phyloP scores from a whole-genome alignment of 2,888 invertebrate species.

The Perizoma flavofasciatum region DNA sequence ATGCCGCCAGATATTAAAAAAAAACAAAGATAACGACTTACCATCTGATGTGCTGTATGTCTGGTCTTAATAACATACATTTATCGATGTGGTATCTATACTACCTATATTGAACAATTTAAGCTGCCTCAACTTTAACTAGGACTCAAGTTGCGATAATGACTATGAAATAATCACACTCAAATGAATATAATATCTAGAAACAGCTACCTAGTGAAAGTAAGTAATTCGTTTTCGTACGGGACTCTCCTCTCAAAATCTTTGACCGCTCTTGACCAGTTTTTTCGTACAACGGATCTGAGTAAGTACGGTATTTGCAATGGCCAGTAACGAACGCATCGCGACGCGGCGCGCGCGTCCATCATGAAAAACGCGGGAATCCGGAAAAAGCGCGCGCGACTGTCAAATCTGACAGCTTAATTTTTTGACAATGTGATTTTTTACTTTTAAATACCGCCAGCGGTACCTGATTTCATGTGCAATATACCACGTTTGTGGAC shows the following conservation, averaged over 20 bases:
- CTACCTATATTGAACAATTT: no score
- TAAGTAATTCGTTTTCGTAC: slow-evolving; percentile 14
- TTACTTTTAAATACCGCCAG: slow-evolving; percentile 41
- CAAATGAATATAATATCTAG: slow-evolving; percentile 1
- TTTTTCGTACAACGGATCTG: slow-evolving; percentile 46
- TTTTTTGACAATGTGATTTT: slow-evolving; percentile 46
- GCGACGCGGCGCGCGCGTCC: slow-evolving; percentile 40
- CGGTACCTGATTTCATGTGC: slow-evolving; percentile 72
- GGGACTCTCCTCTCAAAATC: slow-evolving; percentile 30
- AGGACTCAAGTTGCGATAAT: neutral
- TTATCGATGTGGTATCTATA: no score
- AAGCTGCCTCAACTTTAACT: no score
- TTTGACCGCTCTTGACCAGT: slow-evolving; percentile 25
- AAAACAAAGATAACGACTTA: no score
- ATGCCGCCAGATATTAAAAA: no score
- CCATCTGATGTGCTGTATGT: no score
- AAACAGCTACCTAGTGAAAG: slow-evolving; percentile 23
- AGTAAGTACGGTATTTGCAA: slow-evolving; percentile 45
- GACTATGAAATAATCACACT: neutral
- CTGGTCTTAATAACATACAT: no score
- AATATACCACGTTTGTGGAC: slow-evolving; percentile 72
- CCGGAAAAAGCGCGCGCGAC: slow-evolving; percentile 38
- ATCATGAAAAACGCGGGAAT: slow-evolving; percentile 30
- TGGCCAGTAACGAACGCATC: slow-evolving; percentile 38
- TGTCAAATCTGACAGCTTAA: slow-evolving; percentile 38